A percentile compares a stretch with the other conserved stretches of the same genome.
These are phyloP conservation scores for Drosophila koepferae DNA, from an alignment of 2,888 invertebrate genomes.

Conservation along the genomic window DNA sequence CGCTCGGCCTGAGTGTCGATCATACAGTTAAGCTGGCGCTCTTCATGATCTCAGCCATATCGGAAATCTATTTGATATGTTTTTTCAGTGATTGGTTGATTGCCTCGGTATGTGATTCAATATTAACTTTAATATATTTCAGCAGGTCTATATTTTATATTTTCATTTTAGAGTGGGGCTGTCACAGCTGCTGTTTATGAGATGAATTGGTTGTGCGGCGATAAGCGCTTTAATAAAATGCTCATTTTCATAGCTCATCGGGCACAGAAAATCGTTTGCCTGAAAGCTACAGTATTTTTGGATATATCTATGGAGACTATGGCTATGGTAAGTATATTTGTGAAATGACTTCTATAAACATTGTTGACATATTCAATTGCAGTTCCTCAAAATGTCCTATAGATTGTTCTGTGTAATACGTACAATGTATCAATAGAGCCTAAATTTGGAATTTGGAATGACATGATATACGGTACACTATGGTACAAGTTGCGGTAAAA, in stretches of 20 bases:
- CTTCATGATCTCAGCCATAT: constrained; percentile 53
- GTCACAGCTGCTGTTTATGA: constrained; percentile 60
- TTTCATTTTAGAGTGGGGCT: constrained; percentile 52
- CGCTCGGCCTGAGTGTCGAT: constrained; percentile 51
- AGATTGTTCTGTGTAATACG: constrained; percentile 70
- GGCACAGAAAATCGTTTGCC: constrained; percentile 64
- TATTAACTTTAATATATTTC: rapidly evolving
- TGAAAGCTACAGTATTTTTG: constrained; percentile 70
- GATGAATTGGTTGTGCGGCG: constrained; percentile 57
- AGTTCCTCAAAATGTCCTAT: constrained; percentile 73
- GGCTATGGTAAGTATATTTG: constrained; percentile 54
- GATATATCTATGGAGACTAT: constrained; percentile 73
- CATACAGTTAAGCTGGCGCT: constrained; percentile 59
- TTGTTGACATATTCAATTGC: not conserved
- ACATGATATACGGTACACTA: not conserved
- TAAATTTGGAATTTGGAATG: not conserved
- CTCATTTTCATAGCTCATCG: constrained; percentile 65
- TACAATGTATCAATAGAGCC: constrained; percentile 68
- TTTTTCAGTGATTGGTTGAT: constrained; percentile 41
- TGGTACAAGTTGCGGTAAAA: not conserved
- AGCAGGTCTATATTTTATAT: not conserved
- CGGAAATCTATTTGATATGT: constrained; percentile 50
- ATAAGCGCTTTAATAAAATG: constrained; percentile 60
- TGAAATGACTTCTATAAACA: too few relatives aligned
- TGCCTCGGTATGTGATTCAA: constrained; percentile 19